Base-by-base conservation (phyloP, 2,888 invertebrate species). In the Ochropacha duplaris region DNA sequence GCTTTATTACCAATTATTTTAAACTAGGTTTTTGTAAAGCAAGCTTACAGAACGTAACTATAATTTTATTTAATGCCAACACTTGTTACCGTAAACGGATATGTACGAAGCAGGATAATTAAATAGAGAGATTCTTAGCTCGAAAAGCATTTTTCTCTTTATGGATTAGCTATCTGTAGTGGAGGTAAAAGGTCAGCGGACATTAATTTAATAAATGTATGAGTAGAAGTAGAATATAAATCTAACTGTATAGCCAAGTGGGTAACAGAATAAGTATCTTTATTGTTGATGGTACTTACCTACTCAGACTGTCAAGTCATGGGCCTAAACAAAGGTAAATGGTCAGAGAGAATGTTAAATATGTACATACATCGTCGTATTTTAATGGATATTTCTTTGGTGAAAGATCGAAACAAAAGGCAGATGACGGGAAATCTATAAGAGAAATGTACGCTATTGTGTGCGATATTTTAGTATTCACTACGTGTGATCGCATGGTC, bases 371-470 rank as follows among this genome's bases (percentile, higher is more conserved):
- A 49, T 24, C 28, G 44, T 19, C 11, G 16, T 12, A 39, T 54
- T 36, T 55, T 54, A 22, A 39, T 44, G 44, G 44, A 58, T 55
- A 55, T 36, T 52, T 28, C 44, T 49, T 57, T 58, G 24, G 34
- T 61, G 58, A 36, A 60, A 65, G 54, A 36, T 57, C 58, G 54
- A 71, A 70, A 71, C 68, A 72, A 72, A 65, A 72, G 54, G 55
- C 49, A 55, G 63, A 65, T 67, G 70, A 61, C 68, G 75, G 72
- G 78, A 81, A 82, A 81, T 79, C 76, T 68, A 64, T 64, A 70
- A 69, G 82, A 82, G 86, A 87, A 88, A 87, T 83, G 79, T 69
- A 66, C 64, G 55, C 74, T 71, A 82, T 83, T 83, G 83, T 82
- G 58, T 68, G 55, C 68, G 54, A 60, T 19, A 54, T 66, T 72